Base-by-base conservation (phyloP, 2,888 invertebrate genomes). In the Agriopis marginaria region DNA sequence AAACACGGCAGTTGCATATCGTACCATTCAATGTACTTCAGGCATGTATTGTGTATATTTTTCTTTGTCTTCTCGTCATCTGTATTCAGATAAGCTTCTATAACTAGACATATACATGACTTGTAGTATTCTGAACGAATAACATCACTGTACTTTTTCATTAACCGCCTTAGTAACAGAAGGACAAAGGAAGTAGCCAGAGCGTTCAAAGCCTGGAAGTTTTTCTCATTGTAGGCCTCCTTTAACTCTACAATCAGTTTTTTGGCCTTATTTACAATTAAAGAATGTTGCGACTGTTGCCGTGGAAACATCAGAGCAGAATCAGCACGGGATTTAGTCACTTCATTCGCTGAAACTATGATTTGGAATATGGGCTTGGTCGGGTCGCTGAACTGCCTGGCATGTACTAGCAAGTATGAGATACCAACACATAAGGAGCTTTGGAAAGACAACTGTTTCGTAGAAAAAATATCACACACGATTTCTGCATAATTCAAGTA, bases 21-120 rank as follows among this genome's bases (percentile, higher is more conserved):
- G 14, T 50, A 55, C 59, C 59, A 66, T 17, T 60, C 54, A 40
- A 56, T 62, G 23, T 50, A 44, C 42, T 39, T 65, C 8, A 54
- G 56, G 12, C 40, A 53, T 44, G 63, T 54, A 59, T 55, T 17
- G 53, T 42, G 3, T 10, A 45, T 7, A 17, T 45, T 11, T 47
- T 53, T 45, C 47, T 64, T 7, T 56, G 62, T 62, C 65, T 63
- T 60, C 5, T 58, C 53, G 9, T 62, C 62, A 7, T 53, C 23
- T 6, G 53, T 12, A 3, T 14, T 53, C n/a, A 44, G 53, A 51
- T 62, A 62, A 6, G 53, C 62, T 44, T 62, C 23, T 42, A 62
- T 23, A n/a, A 53, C 42, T 12, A 61, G 42, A 61, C 4, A 51
- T 3, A 42, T 7, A 17, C 32, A 10, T 17, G 14, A 4, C 14